Percentiles rank a stretch among this genome's conserved stretches.
Conservation (phyloP, 2,888 invertebrate genomes). For the Cataglyphis rosenhaueri region DNA sequence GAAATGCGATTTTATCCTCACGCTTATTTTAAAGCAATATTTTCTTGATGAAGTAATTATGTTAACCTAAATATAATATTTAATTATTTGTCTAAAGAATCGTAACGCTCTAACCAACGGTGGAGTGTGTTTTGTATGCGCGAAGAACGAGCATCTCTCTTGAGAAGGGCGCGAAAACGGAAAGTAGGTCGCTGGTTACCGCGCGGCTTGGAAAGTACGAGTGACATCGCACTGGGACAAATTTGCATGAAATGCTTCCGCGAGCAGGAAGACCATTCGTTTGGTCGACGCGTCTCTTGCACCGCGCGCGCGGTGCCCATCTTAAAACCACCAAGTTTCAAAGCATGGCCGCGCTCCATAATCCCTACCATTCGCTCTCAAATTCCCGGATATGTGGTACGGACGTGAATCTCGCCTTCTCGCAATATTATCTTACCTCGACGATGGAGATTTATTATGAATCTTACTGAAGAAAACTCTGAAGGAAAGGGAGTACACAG, state of each 20-base stretch:
- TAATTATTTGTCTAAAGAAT: conserved; percentile 30
- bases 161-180: conserved; percentile 40
- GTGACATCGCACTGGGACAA: conserved; percentile 56
- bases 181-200: conserved; percentile 63
- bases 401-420: conserved; percentile 45
- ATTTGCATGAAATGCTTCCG: conserved; percentile 63
- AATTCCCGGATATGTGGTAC: conserved; percentile 68
- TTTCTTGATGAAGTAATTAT: neutral
- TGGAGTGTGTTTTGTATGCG: conserved; percentile 30
- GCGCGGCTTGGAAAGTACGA: conserved; percentile 53
- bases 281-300: conserved; percentile 46
- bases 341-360: conserved; percentile 56
- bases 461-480: conserved; percentile 27
- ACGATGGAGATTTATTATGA: conserved; percentile 58
- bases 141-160: conserved; percentile 38
- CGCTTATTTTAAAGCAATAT: neutral
- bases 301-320: conserved; percentile 29
- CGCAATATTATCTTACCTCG: conserved; percentile 60
- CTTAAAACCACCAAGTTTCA: conserved; percentile 64
- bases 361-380: conserved; percentile 61
- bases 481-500: neutral
- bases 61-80: conserved; percentile 25
- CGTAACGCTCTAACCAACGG: neutral
- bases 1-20: neutral
- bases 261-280: conserved; percentile 56